These are phyloP conservation scores for Aphelinus certus DNA, from an alignment of 1,140 invertebrate species.

Conservation along the genomic window DNA sequence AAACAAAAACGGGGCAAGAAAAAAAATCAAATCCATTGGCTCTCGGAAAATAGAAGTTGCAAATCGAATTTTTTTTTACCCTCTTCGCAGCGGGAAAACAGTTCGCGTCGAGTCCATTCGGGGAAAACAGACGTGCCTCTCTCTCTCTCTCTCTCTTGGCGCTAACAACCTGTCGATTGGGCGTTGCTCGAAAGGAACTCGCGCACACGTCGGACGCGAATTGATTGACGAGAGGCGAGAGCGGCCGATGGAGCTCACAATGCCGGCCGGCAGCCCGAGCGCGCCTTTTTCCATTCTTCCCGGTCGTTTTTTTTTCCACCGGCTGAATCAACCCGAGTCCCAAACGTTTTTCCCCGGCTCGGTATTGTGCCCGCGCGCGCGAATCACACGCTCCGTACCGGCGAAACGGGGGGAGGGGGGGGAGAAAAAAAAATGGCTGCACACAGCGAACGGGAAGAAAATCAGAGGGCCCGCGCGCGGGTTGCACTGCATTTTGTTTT, in stretches of 20 bases:
- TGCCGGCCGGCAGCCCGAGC: no score
- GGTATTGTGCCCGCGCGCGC: conserved; percentile 4
- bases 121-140: no score
- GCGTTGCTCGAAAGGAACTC: background rate
- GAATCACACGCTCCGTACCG: conserved; percentile 18
- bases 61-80: no score
- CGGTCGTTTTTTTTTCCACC: background rate
- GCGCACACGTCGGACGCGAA: conserved; percentile 18
- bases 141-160: no score
- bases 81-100: no score
- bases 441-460: background rate
- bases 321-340: background rate
- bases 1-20: background rate
- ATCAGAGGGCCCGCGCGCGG: background rate
- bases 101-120: no score
- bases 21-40: conserved; percentile 1
- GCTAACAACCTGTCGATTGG: conserved; percentile 29
- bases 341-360: conserved; percentile 1
- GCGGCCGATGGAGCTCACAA: background rate
- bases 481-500: conserved; percentile 29
- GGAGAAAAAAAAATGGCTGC: background rate
- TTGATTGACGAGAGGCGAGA: conserved; percentile 27
- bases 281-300: no score
- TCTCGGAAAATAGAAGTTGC: no score
- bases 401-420: background rate